Evolutionary conservation across 2,113 vertebrate species (phyloP), one percentile per base, ranked within the genome.

Genomic region (Pogonocichla stellata): DNA sequence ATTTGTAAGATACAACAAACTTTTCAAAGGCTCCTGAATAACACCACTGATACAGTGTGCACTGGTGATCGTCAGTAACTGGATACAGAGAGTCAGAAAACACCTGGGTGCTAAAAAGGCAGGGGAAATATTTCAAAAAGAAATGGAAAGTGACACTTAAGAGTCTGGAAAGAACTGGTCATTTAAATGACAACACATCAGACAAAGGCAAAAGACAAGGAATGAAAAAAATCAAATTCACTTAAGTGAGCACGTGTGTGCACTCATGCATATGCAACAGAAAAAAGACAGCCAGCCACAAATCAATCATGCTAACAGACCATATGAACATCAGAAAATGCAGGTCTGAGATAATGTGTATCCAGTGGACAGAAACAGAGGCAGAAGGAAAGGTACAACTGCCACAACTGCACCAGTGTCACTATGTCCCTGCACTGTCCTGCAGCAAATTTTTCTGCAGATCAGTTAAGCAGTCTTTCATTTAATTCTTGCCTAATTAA

Each of bases 201-300:
- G 88, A 78, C 78, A 90, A 96, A 88, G 51, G n/a, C 85, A 92
- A 80, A 86, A 90, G 73, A 87, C 60, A 79, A 79, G 74, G 28
- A 88, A 79, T 22, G 28, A 81, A 88, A 74, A 74, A 90, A 93
- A 92, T 66, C 89, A 78, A 79, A 92, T 79, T 70, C 64, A 69
- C 10, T 47, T 40, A 51, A 77, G 22, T 25, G 80, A 54, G 48
- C 58, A 58, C 5, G 3, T n/a, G 11, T 62, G 80, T 29, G 45
- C 8, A 14, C 34, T 95, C 89, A 85, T 66, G 71, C 86, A 92
- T 88, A 88, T 38, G 65, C 20, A 94, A 82, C 19, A 88, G 80
- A 25, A 66, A 56, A 61, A 40, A 70, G 79, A 74, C 56, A 95
- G 54, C 83, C 71, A 95, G 83, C 57, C 19, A 8, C 80, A 74